Conservation (phyloP, 2,797 vertebrate species). For the Micrastur ruficollis region DNA sequence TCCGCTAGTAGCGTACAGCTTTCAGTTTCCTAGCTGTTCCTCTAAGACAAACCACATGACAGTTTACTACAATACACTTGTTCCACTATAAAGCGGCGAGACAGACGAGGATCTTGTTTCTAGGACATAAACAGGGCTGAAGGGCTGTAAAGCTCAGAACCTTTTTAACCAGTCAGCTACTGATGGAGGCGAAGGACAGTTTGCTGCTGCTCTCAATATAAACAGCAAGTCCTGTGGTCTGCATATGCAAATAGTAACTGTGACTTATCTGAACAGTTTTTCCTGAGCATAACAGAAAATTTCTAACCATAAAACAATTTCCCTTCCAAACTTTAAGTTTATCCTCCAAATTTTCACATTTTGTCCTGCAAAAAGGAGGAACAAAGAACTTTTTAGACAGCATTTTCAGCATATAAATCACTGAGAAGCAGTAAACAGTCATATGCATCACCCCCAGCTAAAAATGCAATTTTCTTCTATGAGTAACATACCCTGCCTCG, state of each 20-base stretch:
- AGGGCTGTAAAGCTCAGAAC: neutral
- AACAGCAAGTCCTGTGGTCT: neutral
- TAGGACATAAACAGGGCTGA: neutral
- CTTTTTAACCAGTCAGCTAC: neutral
- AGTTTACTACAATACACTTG: neutral
- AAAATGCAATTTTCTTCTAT: neutral
- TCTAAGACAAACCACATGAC: neutral
- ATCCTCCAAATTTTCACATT: neutral
- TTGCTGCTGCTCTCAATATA: neutral
- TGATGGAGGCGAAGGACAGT: neutral
- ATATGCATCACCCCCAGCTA: neutral
- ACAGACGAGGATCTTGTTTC: neutral
- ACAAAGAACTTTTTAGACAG: neutral
- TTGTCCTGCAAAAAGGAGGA: neutral
- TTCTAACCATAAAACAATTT: neutral
- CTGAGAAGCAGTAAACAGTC: neutral
- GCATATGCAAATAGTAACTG: neutral
- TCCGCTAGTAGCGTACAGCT: neutral
- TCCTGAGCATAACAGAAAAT: neutral
- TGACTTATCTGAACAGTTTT: neutral
- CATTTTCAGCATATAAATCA: neutral
- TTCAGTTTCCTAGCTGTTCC: neutral
- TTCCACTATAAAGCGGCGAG: neutral
- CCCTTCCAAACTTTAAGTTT: neutral
- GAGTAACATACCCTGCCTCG: neutral